Conservation (phyloP, 2,888 invertebrate species). For the Hemistola chrysoprasaria region DNA sequence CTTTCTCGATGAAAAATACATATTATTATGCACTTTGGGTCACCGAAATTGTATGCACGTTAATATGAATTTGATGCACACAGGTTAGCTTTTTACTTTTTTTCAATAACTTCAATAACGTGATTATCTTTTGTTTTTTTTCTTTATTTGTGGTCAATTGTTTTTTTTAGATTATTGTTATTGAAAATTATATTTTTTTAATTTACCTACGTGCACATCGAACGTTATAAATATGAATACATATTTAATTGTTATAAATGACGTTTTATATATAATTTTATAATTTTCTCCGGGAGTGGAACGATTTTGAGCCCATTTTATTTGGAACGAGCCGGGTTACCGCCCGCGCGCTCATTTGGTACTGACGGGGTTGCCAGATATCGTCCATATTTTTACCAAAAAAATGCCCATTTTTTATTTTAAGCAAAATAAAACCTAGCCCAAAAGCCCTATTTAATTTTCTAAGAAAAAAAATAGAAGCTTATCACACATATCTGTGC, state of each 20-base stretch:
- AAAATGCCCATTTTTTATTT: too few relatives aligned
- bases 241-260: slow-evolving; percentile 47
- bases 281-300: slow-evolving; percentile 48
- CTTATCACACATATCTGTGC: too few relatives aligned
- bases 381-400: slow-evolving; percentile 30
- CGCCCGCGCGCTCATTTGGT: slow-evolving; percentile 54
- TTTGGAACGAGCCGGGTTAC: slow-evolving; percentile 42
- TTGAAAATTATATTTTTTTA: slow-evolving; percentile 7
- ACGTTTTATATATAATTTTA: slow-evolving; percentile 46
- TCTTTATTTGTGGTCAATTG: too few relatives aligned
- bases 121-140: too few relatives aligned
- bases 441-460: too few relatives aligned
- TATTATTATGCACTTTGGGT: slow-evolving; percentile 14
- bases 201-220: slow-evolving; percentile 45
- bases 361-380: slow-evolving; percentile 52
- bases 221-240: slow-evolving; percentile 66
- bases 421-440: too few relatives aligned
- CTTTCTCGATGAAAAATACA: too few relatives aligned
- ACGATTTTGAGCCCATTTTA: slow-evolving; percentile 53
- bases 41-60: slow-evolving; percentile 19
- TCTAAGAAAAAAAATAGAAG: too few relatives aligned
- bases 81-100: slow-evolving; percentile 16
- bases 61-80: slow-evolving; percentile 14
- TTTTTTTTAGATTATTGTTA: background rate
- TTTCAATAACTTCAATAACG: background rate